Percentiles rank a stretch among this genome's conserved stretches.
These are phyloP conservation scores for Paguma larvata DNA, from an alignment of 2,797 vertebrate genomes.

Conservation along the genomic window DNA sequence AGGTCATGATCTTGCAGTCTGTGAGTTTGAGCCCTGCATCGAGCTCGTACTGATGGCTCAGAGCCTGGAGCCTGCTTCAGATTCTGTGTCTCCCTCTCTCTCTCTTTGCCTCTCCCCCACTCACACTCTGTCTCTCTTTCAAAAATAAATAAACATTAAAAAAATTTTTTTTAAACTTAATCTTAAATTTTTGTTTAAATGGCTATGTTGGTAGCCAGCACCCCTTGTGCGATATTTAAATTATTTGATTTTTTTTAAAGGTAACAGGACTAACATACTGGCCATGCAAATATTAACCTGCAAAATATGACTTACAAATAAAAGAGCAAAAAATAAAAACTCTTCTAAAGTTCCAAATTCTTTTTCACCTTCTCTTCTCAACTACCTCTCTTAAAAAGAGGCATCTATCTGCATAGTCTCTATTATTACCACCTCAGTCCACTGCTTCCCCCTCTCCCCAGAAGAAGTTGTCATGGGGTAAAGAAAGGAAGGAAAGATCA, in stretches of 20 bases:
- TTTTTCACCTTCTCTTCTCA: neutral
- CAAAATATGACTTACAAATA: slow-evolving; percentile 32
- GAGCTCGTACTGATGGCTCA: too few relatives aligned
- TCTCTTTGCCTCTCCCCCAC: too few relatives aligned
- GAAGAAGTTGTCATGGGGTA: neutral
- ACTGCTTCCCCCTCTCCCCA: neutral
- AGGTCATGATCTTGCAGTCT: too few relatives aligned
- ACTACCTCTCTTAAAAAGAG: neutral
- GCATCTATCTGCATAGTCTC: neutral
- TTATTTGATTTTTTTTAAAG: slow-evolving; percentile 11
- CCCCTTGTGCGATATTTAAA: slow-evolving; percentile 40
- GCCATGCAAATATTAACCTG: neutral
- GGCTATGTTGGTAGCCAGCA: neutral
- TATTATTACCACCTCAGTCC: neutral
- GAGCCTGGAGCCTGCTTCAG: too few relatives aligned
- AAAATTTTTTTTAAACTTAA: neutral
- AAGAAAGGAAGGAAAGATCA: slow-evolving; percentile 19
- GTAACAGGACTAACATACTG: neutral
- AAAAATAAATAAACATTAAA: too few relatives aligned
- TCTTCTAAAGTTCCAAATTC: neutral
- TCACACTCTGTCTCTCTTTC: too few relatives aligned
- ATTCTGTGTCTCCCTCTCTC: too few relatives aligned
- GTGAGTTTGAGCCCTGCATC: too few relatives aligned
- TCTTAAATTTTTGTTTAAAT: slow-evolving; percentile 10
- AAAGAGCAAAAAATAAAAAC: neutral